Base-by-base conservation (phyloP, 1,140 invertebrate species). In the Drosophila arawakana region DNA sequence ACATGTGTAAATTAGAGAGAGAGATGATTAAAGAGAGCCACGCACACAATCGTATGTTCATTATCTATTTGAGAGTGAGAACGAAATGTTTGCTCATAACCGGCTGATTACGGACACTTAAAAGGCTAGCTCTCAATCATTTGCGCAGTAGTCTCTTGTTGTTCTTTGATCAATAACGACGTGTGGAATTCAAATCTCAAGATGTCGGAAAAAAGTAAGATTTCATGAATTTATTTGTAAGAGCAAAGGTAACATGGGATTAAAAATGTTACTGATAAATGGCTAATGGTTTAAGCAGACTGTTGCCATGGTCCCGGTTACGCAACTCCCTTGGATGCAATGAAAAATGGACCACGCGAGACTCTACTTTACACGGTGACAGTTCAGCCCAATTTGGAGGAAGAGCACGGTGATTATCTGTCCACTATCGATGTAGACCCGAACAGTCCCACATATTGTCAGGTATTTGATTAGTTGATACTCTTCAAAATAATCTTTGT, bases 361-460 rank as follows among this genome's bases (percentile, higher is more conserved):
- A 96, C 96, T 91, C 92, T 99, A 9, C 85, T 99, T 1, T 99
- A 99, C 90, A 95, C 98, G 1, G 94, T 96, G n/a, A 97, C 97
- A 83, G 95, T 98, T 30, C 95, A 96, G 75, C 96, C 96, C 0
- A 94, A 96, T 80, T 85, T 94, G 34, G 93, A 93, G 0, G 92
- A 93, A 47, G 90, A 85, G 1, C 96, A 96, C 91, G 94, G 96
- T 0, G 98, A 99, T 93, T 97, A 98, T 83, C 93, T 99, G 13
- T 95, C 96, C 7, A 98, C 97, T 0, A 95, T 99, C 1, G 98
- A 99, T 91, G 96, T 99, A 4, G 96, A 99, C 93, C 97, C 97
- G 0, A 80, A 94, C 1, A 99, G 98, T 49, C 92, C 95, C 2
- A 97, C 95, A n/a, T 99, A 97, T 92, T 95, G 94, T 63, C 94